Evolutionary conservation across 2,113 vertebrate genomes (phyloP), one percentile per base, ranked within the genome.

Genomic region (Oplegnathus fasciatus): DNA sequence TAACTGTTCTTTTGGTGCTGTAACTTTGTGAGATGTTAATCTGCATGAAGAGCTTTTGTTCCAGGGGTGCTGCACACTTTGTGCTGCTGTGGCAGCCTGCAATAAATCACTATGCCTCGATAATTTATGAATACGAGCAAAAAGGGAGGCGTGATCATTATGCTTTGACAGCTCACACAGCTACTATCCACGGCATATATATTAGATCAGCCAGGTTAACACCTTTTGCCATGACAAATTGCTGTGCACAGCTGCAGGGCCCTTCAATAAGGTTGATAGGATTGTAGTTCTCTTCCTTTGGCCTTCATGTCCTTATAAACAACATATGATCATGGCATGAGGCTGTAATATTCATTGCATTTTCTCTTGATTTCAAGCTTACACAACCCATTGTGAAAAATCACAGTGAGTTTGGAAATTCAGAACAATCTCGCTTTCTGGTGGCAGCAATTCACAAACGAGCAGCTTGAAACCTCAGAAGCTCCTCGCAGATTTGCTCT

Each of bases 71-170:
- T 37, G 75, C 50, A 74, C 54, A 76, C 61, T 44, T 70, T 2
- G 9, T 15, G n/a, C 54, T 22, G 10, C 58, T 14, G 40, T 44
- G 42, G 60, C 79, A 79, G 57, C 32, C 66, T 64, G 65, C 74
- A 84, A 84, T 88, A 82, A 88, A 88, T 87, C 82, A 87, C 75
- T 0, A 2, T 5, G 26, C 34, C 72, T 54, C 0, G 52, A 66
- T 85, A 77, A 88, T 89, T 88, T 76, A 91, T 86, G 73, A 88
- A 75, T 40, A 75, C 20, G 48, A 84, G 76, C 71, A 78, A 77
- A 80, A 87, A 80, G 72, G 70, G 64, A 80, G 89, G 65, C 1
- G 8, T 57, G 80, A 75, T 91, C 79, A 80, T 89, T 82, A 80
- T 22, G 61, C 42, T 75, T 48, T 83, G 78, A 86, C 85, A 78